Percentiles rank a stretch among this genome's conserved stretches.
phyloP scores from a whole-genome alignment of 2,797 vertebrate species.

The Mycteria americana region DNA sequence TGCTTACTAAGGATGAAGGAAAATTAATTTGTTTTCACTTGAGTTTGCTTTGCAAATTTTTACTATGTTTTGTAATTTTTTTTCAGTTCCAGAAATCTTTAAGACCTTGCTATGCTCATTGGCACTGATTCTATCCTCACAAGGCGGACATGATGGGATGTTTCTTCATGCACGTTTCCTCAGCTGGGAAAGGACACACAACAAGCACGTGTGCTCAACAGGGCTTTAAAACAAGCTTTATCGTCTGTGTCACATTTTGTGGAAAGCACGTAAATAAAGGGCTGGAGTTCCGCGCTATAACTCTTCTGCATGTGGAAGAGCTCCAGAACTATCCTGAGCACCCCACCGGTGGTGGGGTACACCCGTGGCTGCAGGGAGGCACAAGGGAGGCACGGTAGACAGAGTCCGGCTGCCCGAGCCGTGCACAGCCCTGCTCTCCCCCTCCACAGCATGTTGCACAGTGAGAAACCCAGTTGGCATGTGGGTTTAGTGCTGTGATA shows the following conservation, averaged over 20 bases:
- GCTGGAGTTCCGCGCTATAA: neutral
- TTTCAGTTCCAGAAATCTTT: neutral
- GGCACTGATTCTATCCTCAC: neutral
- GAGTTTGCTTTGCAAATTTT: neutral
- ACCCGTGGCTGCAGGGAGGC: neutral
- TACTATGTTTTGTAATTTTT: neutral
- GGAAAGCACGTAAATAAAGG: neutral
- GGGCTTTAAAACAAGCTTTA: neutral
- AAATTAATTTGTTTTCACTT: neutral
- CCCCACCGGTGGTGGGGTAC: neutral
- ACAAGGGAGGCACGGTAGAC: neutral
- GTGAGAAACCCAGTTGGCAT: neutral
- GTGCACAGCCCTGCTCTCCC: no score
- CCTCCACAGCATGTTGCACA: fast-evolving
- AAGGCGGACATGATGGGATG: neutral
- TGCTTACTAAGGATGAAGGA: neutral
- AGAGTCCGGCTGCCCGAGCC: fast-evolving
- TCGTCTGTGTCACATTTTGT: neutral
- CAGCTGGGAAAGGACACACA: neutral
- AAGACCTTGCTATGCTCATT: neutral
- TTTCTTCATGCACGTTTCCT: neutral
- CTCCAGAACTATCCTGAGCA: neutral
- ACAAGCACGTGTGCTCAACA: fast-evolving
- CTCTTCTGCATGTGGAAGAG: neutral
- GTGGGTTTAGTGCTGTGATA: neutral